A percentile compares a stretch with the other conserved stretches of the same genome.
These are phyloP conservation scores for Augiades crinisus DNA, from an alignment of 2,888 invertebrate species.

Conservation along the genomic window DNA sequence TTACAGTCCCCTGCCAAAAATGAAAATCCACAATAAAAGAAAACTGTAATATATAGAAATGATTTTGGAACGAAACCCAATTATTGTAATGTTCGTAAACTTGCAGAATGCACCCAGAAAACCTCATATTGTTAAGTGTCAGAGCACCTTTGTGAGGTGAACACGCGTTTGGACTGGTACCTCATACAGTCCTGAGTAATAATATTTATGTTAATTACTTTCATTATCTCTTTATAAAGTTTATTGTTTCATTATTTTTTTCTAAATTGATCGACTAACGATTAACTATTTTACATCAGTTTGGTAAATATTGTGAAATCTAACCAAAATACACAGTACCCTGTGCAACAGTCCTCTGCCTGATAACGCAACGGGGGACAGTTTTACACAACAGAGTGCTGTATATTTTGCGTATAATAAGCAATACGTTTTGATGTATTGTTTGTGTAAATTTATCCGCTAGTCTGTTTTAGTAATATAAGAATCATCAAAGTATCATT, in stretches of 20 bases:
- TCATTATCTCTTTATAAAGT: conserved; percentile 14
- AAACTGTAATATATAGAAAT: conserved; percentile 22
- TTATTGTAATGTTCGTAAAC: conserved; percentile 15
- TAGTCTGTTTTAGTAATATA: conserved; percentile 4
- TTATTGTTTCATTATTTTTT: conserved; percentile 14
- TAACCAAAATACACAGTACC: conserved; percentile 10
- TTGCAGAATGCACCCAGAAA: conserved; percentile 11
- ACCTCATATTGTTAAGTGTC: conserved; percentile 25
- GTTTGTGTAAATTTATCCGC: conserved; percentile 8
- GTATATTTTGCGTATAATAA: conserved; percentile 4
- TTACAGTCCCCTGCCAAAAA: conserved; percentile 29
- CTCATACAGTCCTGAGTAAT: conserved; percentile 25
- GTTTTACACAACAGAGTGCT: neutral
- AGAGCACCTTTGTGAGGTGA: conserved; percentile 23
- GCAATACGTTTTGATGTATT: neutral
- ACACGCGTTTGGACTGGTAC: conserved; percentile 20
- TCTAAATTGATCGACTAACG: conserved; percentile 2
- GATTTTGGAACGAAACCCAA: neutral
- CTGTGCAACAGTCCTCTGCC: conserved; percentile 10
- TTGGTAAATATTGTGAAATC: conserved; percentile 8
- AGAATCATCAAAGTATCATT: conserved; percentile 10
- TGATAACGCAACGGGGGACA: neutral
- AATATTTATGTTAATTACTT: conserved; percentile 23
- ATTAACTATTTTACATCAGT: conserved; percentile 11
- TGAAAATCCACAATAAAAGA: conserved; percentile 18